A percentile compares a stretch with the other conserved stretches of the same genome.
Evolutionary conservation across 2,797 vertebrate species (phyloP).

Genomic region (Alcedo quadribrachys): DNA sequence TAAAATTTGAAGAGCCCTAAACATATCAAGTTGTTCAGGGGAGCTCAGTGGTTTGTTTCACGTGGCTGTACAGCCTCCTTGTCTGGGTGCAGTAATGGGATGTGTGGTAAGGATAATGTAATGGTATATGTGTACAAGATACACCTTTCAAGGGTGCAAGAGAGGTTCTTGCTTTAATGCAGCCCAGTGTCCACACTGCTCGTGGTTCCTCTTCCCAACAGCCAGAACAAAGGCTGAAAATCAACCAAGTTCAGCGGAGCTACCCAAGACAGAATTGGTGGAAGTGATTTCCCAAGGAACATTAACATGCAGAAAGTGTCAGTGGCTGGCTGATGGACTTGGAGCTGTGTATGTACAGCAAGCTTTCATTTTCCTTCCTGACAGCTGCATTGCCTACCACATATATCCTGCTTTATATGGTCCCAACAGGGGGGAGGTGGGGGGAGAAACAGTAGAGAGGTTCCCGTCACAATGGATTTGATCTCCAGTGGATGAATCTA

Average conservation of each 20-base stretch:
- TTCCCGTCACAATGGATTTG: neutral
- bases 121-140: neutral
- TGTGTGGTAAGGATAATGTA: neutral
- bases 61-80: neutral
- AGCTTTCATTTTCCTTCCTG: slow-evolving; percentile 41
- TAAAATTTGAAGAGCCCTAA: slow-evolving; percentile 47
- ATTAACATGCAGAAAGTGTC: slow-evolving; percentile 45
- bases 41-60: neutral
- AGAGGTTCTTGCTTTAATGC: neutral
- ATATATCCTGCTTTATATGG: neutral
- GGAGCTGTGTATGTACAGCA: neutral
- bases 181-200: neutral
- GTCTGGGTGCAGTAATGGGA: neutral
- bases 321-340: slow-evolving; percentile 4
- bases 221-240: neutral
- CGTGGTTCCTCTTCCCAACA: neutral
- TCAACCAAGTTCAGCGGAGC: slow-evolving; percentile 17
- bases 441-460: neutral
- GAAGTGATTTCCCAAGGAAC: slow-evolving; percentile 24
- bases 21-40: slow-evolving; percentile 34
- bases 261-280: slow-evolving; percentile 26
- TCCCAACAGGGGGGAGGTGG: neutral
- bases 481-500: neutral
- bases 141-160: neutral
- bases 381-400: slow-evolving; percentile 29